phyloP scores from a whole-genome alignment of 2,113 vertebrate species.

The Thymallus thymallus region DNA sequence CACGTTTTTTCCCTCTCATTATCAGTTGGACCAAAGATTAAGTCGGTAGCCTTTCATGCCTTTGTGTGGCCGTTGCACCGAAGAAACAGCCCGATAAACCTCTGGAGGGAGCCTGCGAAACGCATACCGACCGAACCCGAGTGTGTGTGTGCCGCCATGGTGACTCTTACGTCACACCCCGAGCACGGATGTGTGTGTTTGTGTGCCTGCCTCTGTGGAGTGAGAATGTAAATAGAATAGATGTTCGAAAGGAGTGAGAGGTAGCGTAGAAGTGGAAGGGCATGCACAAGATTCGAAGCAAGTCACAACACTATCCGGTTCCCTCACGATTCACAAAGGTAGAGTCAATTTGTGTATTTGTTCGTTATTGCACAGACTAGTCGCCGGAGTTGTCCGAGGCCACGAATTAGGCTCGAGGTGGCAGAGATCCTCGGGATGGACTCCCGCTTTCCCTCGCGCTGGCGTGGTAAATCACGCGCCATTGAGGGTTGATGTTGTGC shows the following conservation, averaged over 20 bases:
- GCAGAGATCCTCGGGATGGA: conserved; percentile 40
- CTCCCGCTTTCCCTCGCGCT: conserved; percentile 52
- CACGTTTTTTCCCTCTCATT: too few relatives aligned
- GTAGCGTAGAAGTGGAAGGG: conserved; percentile 37
- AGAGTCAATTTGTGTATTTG: conserved; percentile 3
- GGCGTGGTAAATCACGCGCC: conserved; percentile 64
- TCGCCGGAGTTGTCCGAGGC: conserved; percentile 23
- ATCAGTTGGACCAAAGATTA: too few relatives aligned
- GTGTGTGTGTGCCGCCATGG: conserved; percentile 48
- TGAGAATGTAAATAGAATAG: conserved; percentile 41
- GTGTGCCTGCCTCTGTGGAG: conserved; percentile 16
- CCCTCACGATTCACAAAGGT: neutral
- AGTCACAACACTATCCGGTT: neutral
- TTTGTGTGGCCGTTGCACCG: neutral
- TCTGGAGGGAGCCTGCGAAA: conserved; percentile 52
- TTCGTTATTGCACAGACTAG: conserved; percentile 44
- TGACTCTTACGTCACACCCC: conserved; percentile 60
- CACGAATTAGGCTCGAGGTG: conserved; percentile 39
- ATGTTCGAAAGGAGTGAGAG: conserved; percentile 35
- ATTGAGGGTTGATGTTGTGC: conserved; percentile 55
- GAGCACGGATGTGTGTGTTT: conserved; percentile 53
- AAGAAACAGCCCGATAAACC: conserved; percentile 23
- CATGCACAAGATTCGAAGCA: conserved; percentile 2
- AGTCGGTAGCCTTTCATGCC: neutral
- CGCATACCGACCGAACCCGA: conserved; percentile 35